phyloP scores from a whole-genome alignment of 2,113 vertebrate genomes.

The Himantopus leucocephalus region DNA sequence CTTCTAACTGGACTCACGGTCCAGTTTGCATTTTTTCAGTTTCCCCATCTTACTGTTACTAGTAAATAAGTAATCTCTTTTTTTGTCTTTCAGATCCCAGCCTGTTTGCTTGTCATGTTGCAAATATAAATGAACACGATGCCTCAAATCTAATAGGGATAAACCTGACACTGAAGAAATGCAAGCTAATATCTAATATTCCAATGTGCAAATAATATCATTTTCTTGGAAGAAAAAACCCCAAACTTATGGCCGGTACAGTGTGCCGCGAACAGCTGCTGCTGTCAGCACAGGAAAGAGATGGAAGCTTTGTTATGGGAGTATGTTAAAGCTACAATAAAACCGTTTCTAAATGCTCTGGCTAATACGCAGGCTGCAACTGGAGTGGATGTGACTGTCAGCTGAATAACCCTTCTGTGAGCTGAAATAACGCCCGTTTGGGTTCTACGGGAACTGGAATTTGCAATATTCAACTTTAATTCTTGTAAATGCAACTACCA shows the following conservation, averaged over 20 bases:
- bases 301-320: not conserved
- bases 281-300: not conserved
- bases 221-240: not conserved
- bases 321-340: not conserved
- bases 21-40: not conserved
- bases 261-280: not conserved
- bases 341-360: not conserved
- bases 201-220: not conserved
- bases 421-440: fast-evolving
- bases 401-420: not conserved
- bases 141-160: not conserved
- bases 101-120: not conserved
- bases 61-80: not conserved
- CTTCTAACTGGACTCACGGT: not conserved
- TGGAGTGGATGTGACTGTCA: not conserved
- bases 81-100: not conserved
- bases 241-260: fast-evolving
- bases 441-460: not conserved
- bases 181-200: not conserved
- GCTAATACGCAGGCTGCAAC: not conserved
- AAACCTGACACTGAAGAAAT: not conserved
- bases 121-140: fast-evolving
- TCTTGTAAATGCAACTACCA: not conserved
- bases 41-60: not conserved
- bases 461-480: not conserved